A percentile compares a stretch with the other conserved stretches of the same genome.
phyloP scores from a whole-genome alignment of 2,113 vertebrate genomes.

The Mobula birostris region DNA sequence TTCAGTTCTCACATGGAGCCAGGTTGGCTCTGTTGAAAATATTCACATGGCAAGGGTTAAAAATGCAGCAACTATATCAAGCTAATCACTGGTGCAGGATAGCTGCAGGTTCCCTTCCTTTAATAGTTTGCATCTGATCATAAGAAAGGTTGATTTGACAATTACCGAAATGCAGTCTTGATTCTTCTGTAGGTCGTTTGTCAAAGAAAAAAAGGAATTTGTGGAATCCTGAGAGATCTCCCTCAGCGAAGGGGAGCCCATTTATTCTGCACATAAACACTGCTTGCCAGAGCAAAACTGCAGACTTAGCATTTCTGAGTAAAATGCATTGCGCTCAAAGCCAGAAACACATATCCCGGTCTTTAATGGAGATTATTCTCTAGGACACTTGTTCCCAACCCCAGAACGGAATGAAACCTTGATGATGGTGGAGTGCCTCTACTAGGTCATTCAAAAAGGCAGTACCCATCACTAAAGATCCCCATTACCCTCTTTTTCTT shows the following conservation, averaged over 20 bases:
- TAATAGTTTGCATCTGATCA: not conserved
- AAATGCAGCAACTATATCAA: not conserved
- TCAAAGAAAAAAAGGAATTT: not conserved
- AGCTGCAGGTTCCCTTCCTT: not conserved
- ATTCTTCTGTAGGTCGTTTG: not conserved
- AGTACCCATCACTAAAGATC: too few species aligned
- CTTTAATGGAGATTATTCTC: not conserved
- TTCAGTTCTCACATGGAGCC: not conserved
- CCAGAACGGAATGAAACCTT: not conserved
- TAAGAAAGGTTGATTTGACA: not conserved
- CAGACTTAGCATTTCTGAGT: not conserved
- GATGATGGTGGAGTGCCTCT: not conserved
- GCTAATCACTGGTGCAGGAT: not conserved
- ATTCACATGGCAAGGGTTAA: not conserved
- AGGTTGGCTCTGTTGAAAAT: not conserved
- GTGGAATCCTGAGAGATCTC: not conserved
- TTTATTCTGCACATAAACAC: not conserved
- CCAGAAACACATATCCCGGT: not conserved
- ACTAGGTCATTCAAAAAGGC: too few species aligned
- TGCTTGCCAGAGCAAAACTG: not conserved
- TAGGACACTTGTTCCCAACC: not conserved
- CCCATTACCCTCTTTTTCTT: too few species aligned
- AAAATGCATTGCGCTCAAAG: not conserved
- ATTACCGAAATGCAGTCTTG: not conserved
- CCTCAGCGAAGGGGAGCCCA: not conserved